Percentiles rank a stretch among this genome's conserved stretches.
Conservation (phyloP, 2,888 invertebrate species). For the Acanthosepion pharaonis region DNA sequence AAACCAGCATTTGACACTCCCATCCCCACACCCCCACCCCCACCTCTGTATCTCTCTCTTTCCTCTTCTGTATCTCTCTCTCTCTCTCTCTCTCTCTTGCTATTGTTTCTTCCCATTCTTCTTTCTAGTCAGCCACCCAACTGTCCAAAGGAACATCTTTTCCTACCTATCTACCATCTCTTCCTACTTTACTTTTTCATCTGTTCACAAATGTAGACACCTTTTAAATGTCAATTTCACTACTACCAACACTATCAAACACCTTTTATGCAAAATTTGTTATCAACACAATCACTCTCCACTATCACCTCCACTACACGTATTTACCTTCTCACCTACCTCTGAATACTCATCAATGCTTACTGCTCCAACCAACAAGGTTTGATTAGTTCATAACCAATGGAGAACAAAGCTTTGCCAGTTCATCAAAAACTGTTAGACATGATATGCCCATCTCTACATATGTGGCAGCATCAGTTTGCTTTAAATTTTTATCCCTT, state of each 20-base stretch:
- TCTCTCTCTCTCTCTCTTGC: neutral
- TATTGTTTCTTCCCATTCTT: neutral
- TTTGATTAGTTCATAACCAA: neutral
- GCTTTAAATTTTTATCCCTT: too few species aligned
- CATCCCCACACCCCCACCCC: neutral
- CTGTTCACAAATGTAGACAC: neutral
- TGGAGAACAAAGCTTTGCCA: too few species aligned
- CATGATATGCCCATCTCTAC: neutral
- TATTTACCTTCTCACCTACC: neutral
- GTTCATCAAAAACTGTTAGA: neutral
- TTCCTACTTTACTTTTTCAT: neutral
- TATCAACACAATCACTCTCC: neutral
- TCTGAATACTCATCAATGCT: neutral
- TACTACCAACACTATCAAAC: neutral
- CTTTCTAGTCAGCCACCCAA: neutral
- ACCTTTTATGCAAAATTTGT: neutral
- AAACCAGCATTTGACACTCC: constrained; percentile 33
- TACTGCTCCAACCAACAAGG: neutral
- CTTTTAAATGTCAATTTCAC: constrained; percentile 9
- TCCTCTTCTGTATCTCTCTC: neutral
- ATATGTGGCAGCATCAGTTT: too few species aligned
- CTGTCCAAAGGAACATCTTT: neutral
- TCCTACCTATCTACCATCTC: neutral
- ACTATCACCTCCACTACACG: neutral
- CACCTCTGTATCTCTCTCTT: neutral